Percentiles rank a stretch among this genome's conserved stretches.
Conservation (phyloP, 2,888 invertebrate genomes). For the Eristalis intricaria region DNA sequence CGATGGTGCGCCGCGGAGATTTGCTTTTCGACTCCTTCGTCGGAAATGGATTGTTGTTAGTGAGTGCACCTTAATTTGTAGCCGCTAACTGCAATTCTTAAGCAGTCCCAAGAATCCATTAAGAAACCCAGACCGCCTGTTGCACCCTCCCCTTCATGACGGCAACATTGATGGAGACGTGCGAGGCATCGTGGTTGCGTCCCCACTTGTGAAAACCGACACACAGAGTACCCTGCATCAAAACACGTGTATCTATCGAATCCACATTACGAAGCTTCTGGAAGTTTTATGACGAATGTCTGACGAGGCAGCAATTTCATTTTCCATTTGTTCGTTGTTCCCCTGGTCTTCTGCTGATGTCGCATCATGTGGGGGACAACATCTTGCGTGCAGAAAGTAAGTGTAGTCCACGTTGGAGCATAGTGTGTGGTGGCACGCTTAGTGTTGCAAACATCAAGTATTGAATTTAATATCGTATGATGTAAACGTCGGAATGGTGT, state of each 20-base stretch:
- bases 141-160: too few relatives aligned
- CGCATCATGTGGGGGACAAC: not conserved
- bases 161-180: too few relatives aligned
- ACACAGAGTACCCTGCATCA: too few relatives aligned
- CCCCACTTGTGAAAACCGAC: too few relatives aligned
- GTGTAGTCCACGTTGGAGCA: not conserved
- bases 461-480: not conserved
- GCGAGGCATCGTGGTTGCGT: too few relatives aligned
- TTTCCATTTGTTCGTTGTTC: too few relatives aligned
- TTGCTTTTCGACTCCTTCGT: conserved; percentile 96
- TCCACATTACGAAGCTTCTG: not conserved
- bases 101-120: too few relatives aligned
- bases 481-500: not conserved
- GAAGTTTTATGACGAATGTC: not conserved
- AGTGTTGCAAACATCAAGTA: not conserved
- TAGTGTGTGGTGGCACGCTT: not conserved
- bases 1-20: conserved; percentile 86
- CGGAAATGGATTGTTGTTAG: conserved; percentile 88
- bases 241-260: not conserved
- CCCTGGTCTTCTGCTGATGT: not conserved
- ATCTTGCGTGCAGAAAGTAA: not conserved
- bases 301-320: not conserved
- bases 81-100: too few relatives aligned
- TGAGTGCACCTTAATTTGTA: conserved; percentile 95
- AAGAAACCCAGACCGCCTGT: too few relatives aligned